Evolutionary conservation across 2,797 vertebrate species (phyloP).

Genomic region (Malurus leucopterus): DNA sequence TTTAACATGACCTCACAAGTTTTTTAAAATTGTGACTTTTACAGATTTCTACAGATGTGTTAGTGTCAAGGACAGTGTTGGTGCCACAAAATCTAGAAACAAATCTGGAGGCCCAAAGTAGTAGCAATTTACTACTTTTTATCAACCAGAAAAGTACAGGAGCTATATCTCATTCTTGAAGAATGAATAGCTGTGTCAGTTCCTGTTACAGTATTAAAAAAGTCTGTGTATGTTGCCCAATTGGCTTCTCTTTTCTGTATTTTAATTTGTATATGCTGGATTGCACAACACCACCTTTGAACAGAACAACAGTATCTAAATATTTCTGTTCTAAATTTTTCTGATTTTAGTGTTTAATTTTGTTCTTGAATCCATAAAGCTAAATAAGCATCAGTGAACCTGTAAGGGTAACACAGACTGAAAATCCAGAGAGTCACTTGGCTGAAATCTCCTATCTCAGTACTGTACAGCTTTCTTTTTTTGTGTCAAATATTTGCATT

Average conservation of each 20-base stretch:
- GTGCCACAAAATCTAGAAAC: neutral
- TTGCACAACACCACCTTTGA: neutral
- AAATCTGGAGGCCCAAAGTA: neutral
- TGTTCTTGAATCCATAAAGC: neutral
- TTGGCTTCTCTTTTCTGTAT: neutral
- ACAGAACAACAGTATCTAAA: neutral
- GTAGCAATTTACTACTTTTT: neutral
- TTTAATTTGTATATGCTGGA: neutral
- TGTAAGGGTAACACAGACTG: neutral
- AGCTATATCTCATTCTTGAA: neutral
- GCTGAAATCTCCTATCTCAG: neutral
- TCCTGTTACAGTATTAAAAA: neutral
- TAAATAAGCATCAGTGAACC: neutral
- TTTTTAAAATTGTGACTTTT: neutral
- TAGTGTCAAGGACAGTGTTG: neutral
- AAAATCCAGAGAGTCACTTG: neutral
- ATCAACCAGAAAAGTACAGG: neutral
- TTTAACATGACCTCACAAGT: neutral
- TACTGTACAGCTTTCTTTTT: neutral
- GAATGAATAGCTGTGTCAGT: neutral
- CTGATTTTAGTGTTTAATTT: neutral
- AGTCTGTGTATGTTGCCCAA: fast-evolving
- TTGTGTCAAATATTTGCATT: neutral
- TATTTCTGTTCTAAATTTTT: neutral
- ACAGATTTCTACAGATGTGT: neutral